These are phyloP conservation scores for Cyanoderma ruficeps DNA, from an alignment of 2,113 vertebrate species.

Conservation along the genomic window DNA sequence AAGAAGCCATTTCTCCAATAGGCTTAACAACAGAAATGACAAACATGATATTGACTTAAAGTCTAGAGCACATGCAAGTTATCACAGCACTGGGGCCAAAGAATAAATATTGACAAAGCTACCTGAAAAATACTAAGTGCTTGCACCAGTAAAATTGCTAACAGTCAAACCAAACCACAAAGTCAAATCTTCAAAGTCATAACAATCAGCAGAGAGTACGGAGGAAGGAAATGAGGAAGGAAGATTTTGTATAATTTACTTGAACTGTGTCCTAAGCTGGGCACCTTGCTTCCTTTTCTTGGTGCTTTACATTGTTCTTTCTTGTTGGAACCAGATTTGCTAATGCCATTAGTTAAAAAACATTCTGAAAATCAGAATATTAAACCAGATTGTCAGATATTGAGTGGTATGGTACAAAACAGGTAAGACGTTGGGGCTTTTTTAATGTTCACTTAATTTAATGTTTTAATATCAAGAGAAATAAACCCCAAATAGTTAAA, in stretches of 20 bases:
- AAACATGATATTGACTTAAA: not conserved
- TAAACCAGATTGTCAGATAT: not conserved
- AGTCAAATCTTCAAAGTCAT: not conserved
- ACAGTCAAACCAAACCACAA: not conserved
- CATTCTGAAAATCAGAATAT: not conserved
- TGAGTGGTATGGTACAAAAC: not conserved
- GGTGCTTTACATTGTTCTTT: not conserved
- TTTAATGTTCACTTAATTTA: not conserved
- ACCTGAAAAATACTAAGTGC: accelerated
- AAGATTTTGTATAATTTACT: not conserved
- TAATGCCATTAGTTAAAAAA: not conserved
- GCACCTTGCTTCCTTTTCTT: not conserved
- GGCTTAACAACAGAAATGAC: not conserved
- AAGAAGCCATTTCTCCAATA: not conserved
- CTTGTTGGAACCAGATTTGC: not conserved
- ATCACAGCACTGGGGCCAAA: not conserved
- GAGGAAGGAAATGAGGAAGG: not conserved
- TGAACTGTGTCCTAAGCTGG: accelerated
- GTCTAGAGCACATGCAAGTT: not conserved
- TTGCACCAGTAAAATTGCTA: not conserved
- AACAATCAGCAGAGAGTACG: not conserved
- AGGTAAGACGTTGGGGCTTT: not conserved
- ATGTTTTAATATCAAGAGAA: not conserved
- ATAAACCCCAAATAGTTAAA: not conserved
- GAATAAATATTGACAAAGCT: not conserved